Percentiles rank a stretch among this genome's conserved stretches.
phyloP scores from a whole-genome alignment of 37 sponge, comb jelly and placozoan genomes.

The Eunapius fragilis region DNA sequence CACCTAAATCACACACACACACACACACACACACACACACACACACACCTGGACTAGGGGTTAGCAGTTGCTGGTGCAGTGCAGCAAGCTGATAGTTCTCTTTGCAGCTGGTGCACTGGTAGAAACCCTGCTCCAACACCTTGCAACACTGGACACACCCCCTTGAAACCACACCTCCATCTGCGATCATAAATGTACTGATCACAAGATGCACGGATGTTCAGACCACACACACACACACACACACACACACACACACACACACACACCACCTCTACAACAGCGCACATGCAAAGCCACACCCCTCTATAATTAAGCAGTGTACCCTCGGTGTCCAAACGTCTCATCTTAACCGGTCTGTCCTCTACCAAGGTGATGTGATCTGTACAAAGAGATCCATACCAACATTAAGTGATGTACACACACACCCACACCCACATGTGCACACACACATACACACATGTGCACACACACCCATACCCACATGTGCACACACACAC shows the following conservation, averaged over 20 bases:
- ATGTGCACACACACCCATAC: too few relatives aligned
- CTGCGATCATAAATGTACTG: background rate
- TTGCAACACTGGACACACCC: background rate
- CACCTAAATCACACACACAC: background rate
- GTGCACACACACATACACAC: too few relatives aligned
- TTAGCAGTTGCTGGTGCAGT: too few relatives aligned
- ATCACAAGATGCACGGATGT: background rate
- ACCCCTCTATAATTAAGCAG: background rate
- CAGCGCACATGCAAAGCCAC: background rate
- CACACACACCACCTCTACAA: conserved; percentile 38
- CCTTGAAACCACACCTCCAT: background rate
- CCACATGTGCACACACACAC: too few relatives aligned
- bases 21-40: background rate
- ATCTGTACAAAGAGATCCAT: too few relatives aligned
- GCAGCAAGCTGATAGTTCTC: too few relatives aligned
- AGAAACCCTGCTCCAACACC: conserved; percentile 1
- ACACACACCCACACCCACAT: too few relatives aligned
- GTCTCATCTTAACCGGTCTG: too few relatives aligned
- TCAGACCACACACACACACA: background rate
- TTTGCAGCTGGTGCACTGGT: too few relatives aligned
- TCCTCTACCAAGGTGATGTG: too few relatives aligned
- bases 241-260: conserved; percentile 50
- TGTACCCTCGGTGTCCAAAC: background rate
- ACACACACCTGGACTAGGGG: too few relatives aligned
- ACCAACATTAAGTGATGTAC: too few relatives aligned